Percentiles rank a stretch among this genome's conserved stretches.
Evolutionary conservation across 2,888 invertebrate genomes (phyloP).

Genomic region (Adelognathus sp.): DNA sequence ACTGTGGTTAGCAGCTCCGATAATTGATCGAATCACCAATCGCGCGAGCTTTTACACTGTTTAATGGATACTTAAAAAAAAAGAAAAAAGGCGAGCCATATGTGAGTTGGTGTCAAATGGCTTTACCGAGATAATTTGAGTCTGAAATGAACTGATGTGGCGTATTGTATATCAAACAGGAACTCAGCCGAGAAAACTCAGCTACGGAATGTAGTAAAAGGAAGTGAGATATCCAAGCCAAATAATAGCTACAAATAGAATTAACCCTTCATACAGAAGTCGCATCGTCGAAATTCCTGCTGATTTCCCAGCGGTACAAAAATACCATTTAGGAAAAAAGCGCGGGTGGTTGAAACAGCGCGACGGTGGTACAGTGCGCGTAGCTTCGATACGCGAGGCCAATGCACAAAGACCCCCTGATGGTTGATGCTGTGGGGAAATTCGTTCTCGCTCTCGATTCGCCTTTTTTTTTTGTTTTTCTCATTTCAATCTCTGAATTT

Average conservation of each 20-base stretch:
- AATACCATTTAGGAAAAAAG: constrained; percentile 72
- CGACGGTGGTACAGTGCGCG: background rate
- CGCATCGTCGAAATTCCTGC: constrained; percentile 73
- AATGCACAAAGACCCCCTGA: background rate
- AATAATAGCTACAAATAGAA: constrained; percentile 73
- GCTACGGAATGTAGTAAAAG: constrained; percentile 25
- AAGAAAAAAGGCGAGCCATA: too few species aligned
- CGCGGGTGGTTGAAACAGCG: constrained; percentile 32
- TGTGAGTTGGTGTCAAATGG: too few species aligned
- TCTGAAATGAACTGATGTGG: too few species aligned
- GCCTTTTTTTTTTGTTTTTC: constrained; percentile 9
- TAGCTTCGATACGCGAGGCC: constrained; percentile 26
- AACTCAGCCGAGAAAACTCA: constrained; percentile 17
- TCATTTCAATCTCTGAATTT: background rate
- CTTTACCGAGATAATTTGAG: too few species aligned
- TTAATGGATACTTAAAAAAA: too few species aligned
- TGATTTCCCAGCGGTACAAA: constrained; percentile 74
- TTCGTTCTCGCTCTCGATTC: constrained; percentile 57
- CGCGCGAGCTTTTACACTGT: too few species aligned
- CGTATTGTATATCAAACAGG: background rate
- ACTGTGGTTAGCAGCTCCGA: too few species aligned
- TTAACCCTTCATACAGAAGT: constrained; percentile 70
- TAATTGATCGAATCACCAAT: too few species aligned
- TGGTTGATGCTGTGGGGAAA: constrained; percentile 51
- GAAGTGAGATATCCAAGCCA: constrained; percentile 59